phyloP scores from a whole-genome alignment of 2,113 vertebrate genomes.

The Muscicapa adusta region DNA sequence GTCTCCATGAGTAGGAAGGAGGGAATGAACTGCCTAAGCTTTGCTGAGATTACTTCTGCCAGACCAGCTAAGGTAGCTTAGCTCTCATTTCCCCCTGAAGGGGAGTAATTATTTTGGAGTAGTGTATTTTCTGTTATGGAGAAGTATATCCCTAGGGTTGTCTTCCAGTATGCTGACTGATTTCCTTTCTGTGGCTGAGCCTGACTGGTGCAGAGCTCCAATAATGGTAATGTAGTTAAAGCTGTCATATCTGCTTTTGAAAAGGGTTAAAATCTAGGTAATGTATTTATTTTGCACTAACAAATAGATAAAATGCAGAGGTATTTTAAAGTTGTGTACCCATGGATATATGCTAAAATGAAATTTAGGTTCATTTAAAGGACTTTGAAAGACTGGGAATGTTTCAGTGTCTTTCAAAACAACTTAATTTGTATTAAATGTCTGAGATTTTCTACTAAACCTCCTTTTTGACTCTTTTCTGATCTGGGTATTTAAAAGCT shows the following conservation, averaged over 20 bases:
- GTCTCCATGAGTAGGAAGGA: background rate
- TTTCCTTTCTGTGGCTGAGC: background rate
- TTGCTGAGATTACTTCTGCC: background rate
- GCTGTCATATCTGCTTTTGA: background rate
- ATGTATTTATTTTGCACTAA: background rate
- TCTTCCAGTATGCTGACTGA: background rate
- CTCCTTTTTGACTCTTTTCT: background rate
- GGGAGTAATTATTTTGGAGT: background rate
- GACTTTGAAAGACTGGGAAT: background rate
- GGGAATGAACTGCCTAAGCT: background rate
- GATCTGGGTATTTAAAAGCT: background rate
- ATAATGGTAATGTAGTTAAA: background rate
- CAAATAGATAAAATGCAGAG: background rate
- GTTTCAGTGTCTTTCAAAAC: background rate
- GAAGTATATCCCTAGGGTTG: background rate
- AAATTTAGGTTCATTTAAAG: background rate
- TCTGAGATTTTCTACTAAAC: background rate
- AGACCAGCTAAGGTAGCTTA: background rate
- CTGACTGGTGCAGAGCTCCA: background rate
- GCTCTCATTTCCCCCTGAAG: background rate
- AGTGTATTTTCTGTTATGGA: background rate
- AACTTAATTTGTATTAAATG: background rate
- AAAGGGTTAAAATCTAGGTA: background rate
- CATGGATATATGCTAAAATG: background rate
- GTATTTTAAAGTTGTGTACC: background rate